phyloP scores from a whole-genome alignment of 2,797 vertebrate species.

The Phrynocephalus vlangalii region DNA sequence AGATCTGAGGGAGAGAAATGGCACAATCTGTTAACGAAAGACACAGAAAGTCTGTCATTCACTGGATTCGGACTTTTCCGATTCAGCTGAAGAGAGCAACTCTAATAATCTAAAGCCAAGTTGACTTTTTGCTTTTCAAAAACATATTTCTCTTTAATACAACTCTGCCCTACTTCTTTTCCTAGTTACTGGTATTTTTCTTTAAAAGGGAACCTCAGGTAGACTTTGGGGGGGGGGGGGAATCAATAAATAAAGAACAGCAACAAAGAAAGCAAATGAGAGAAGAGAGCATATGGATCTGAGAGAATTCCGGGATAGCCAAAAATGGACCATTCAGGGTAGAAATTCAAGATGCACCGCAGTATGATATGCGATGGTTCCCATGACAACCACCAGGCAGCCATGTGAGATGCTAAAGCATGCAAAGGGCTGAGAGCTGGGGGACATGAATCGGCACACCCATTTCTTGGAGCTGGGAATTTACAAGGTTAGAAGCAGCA shows the following conservation, averaged over 20 bases:
- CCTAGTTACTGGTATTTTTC: not conserved
- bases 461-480: no score
- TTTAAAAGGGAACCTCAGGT: slow-evolving; percentile 8
- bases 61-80: not conserved
- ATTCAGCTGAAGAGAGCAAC: not conserved
- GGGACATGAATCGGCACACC: not conserved
- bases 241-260: not conserved
- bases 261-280: not conserved
- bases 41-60: not conserved
- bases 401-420: not conserved
- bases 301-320: not conserved
- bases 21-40: no score
- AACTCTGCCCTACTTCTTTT: not conserved
- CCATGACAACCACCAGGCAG: slow-evolving; percentile 26
- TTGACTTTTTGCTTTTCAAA: not conserved
- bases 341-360: not conserved
- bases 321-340: not conserved
- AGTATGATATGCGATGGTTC: slow-evolving; percentile 26
- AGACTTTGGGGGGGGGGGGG: not conserved
- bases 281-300: not conserved
- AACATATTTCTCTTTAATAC: not conserved
- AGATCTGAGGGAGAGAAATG: not conserved
- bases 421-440: not conserved
- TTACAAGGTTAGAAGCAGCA: not conserved
- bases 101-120: not conserved